Percentiles rank a stretch among this genome's conserved stretches.
Conservation (phyloP, 2,113 vertebrate species). For the Protobothrops flavoviridis region DNA sequence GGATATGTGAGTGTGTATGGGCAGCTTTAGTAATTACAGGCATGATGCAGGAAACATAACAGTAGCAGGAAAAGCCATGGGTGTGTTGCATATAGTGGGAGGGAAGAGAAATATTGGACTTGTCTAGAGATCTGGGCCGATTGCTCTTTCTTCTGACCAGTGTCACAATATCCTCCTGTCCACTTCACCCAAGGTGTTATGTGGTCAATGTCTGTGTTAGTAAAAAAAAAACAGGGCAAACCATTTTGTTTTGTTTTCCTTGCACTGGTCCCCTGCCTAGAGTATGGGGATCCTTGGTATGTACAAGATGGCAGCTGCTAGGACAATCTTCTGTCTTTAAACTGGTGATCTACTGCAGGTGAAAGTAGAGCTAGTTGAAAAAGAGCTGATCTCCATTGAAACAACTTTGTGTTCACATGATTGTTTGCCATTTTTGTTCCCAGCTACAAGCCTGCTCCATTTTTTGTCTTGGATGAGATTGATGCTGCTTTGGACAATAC, state of each 20-base stretch:
- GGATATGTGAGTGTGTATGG: neutral
- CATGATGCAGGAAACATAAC: neutral
- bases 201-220: neutral
- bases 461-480: constrained; percentile 92
- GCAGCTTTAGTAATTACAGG: neutral
- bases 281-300: neutral
- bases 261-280: neutral
- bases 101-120: neutral
- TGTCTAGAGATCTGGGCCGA: neutral
- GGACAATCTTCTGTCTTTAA: neutral
- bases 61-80: neutral
- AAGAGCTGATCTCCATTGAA: neutral
- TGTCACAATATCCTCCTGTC: neutral
- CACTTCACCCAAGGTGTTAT: neutral
- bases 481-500: constrained; percentile 94
- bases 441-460: constrained; percentile 91
- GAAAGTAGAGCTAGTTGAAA: neutral
- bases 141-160: neutral
- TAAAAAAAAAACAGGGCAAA: neutral
- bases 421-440: neutral
- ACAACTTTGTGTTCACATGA: neutral
- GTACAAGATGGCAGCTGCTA: too few species aligned
- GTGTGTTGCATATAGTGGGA: neutral
- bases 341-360: neutral
- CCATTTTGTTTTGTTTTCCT: neutral